A percentile compares a stretch with the other conserved stretches of the same genome.
These are phyloP conservation scores for Phaethornis superciliosus DNA, from an alignment of 2,113 vertebrate species.

Conservation along the genomic window DNA sequence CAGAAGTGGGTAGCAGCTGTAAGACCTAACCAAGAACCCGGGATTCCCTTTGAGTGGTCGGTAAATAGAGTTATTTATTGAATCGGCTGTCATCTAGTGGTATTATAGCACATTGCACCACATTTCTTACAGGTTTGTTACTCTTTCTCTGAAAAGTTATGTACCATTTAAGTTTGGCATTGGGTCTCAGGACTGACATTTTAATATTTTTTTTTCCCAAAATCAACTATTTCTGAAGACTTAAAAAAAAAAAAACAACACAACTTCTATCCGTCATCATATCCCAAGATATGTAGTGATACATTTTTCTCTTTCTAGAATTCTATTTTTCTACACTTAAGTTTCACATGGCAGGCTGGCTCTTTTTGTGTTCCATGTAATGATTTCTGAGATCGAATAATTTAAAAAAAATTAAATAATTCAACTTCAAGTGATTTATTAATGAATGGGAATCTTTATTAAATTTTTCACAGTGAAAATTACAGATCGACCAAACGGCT, in stretches of 20 bases:
- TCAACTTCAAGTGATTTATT: neutral
- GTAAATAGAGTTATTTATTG: neutral
- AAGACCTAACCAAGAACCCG: accelerated
- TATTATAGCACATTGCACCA: neutral
- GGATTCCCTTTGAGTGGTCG: accelerated
- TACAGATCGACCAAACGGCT: accelerated
- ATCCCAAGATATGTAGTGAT: neutral
- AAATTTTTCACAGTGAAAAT: neutral
- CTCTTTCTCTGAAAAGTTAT: neutral
- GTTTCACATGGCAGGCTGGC: neutral
- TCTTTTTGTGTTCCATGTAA: neutral
- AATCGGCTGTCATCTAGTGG: slow-evolving; percentile 32
- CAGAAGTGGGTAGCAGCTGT: accelerated
- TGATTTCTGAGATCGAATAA: neutral
- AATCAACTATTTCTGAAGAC: neutral
- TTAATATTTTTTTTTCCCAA: neutral
- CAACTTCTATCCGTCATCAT: accelerated
- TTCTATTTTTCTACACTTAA: neutral
- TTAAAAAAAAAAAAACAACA: neutral
- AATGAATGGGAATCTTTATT: neutral
- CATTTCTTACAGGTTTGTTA: neutral
- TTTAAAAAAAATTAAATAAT: neutral
- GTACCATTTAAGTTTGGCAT: neutral
- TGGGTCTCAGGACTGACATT: neutral
- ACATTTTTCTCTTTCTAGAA: neutral